phyloP scores from a whole-genome alignment of 2,797 vertebrate genomes.

The Melanotaenia maccullochi region DNA sequence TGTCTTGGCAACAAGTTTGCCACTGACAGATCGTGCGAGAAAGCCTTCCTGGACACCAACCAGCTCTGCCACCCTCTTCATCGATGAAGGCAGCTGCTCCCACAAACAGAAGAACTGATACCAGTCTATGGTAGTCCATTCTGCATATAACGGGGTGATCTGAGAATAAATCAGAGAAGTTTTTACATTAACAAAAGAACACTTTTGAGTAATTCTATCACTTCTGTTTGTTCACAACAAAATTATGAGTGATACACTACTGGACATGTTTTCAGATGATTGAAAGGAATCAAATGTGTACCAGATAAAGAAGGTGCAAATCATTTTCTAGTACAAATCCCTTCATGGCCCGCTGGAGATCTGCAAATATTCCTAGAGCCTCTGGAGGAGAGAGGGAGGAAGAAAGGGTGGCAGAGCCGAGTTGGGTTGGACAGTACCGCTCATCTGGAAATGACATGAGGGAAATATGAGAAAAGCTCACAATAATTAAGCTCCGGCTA shows the following conservation, averaged over 20 bases:
- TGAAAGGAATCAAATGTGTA: slow-evolving; percentile 37
- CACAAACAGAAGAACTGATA: slow-evolving; percentile 97
- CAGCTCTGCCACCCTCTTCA: slow-evolving; percentile 96
- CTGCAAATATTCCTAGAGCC: slow-evolving; percentile 95
- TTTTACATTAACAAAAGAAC: background rate
- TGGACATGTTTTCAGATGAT: background rate
- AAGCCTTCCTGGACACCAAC: slow-evolving; percentile 96
- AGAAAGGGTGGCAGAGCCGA: slow-evolving; percentile 93
- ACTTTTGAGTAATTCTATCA: background rate
- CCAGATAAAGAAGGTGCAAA: slow-evolving; percentile 96
- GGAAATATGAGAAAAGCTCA: background rate
- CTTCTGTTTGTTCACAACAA: slow-evolving; percentile 7
- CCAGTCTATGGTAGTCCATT: slow-evolving; percentile 97
- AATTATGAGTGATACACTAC: slow-evolving; percentile 1
- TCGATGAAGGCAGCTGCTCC: slow-evolving; percentile 93
- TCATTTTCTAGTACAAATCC: slow-evolving; percentile 97
- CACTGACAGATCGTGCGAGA: slow-evolving; percentile 92
- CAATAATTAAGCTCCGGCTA: background rate
- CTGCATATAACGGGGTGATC: slow-evolving; percentile 94
- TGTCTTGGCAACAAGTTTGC: slow-evolving; percentile 90
- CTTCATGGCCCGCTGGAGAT: slow-evolving; percentile 98
- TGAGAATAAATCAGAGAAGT: slow-evolving; percentile 59
- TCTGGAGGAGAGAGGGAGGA: slow-evolving; percentile 95
- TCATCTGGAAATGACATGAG: slow-evolving; percentile 72
- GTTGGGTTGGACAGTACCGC: slow-evolving; percentile 90